Conservation (phyloP, 2,888 invertebrate genomes). For the Agrotis puta region DNA sequence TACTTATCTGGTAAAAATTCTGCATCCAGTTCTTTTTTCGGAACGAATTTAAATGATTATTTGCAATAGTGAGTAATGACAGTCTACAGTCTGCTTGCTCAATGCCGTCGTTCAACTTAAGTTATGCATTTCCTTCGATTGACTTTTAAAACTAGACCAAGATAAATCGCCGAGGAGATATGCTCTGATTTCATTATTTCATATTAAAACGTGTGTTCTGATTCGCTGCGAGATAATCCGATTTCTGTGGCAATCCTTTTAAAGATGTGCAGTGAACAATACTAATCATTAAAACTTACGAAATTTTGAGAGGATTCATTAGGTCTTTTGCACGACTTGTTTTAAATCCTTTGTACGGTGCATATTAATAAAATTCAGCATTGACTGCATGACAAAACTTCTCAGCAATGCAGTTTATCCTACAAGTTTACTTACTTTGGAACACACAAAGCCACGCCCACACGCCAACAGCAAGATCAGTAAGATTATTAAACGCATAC, state of each 20-base stretch:
- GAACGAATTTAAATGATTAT: constrained; percentile 9
- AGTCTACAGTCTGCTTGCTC: constrained; percentile 28
- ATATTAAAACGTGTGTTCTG: constrained; percentile 17
- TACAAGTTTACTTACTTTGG: constrained; percentile 16
- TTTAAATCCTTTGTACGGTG: background rate
- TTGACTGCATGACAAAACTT: constrained; percentile 22
- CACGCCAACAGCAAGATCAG: constrained; percentile 38
- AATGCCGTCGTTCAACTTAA: constrained; percentile 48
- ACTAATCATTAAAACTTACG: constrained; percentile 1
- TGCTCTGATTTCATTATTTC: constrained; percentile 45
- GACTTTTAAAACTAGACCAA: constrained; percentile 60
- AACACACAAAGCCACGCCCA: constrained; percentile 46
- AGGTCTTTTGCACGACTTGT: background rate
- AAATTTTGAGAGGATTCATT: constrained; percentile 1
- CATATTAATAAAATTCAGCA: background rate
- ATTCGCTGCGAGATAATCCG: constrained; percentile 26
- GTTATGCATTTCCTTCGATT: constrained; percentile 55
- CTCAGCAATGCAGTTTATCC: constrained; percentile 30
- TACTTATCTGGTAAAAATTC: background rate
- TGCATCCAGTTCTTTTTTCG: background rate
- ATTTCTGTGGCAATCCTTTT: constrained; percentile 11
- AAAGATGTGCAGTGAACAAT: background rate
- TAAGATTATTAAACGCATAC: constrained; percentile 47
- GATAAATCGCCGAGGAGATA: constrained; percentile 37
- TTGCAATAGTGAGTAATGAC: constrained; percentile 42